A percentile compares a stretch with the other conserved stretches of the same genome.
phyloP scores from a whole-genome alignment of 2,113 vertebrate genomes.

The Thomomys bottae region DNA sequence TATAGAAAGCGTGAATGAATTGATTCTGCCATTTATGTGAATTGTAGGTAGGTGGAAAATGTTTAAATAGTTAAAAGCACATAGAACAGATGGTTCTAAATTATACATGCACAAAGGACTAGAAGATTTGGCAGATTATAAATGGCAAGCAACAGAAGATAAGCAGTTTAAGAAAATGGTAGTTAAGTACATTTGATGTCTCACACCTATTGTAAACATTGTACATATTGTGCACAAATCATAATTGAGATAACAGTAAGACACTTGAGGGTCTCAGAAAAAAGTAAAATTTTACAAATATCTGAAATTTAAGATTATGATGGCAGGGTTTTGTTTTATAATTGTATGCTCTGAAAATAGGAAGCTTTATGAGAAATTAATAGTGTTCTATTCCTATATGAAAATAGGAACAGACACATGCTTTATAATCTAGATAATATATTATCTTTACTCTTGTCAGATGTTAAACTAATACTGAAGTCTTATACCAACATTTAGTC shows the following conservation, averaged over 20 bases:
- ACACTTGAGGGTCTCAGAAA: slow-evolving; percentile 59
- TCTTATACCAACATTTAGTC: background rate
- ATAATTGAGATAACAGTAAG: slow-evolving; percentile 63
- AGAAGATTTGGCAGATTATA: slow-evolving; percentile 83
- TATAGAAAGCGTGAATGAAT: slow-evolving; percentile 68
- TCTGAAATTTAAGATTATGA: background rate
- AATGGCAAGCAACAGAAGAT: slow-evolving; percentile 82
- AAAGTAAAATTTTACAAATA: slow-evolving; percentile 61
- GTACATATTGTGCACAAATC: slow-evolving; percentile 61
- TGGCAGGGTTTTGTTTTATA: background rate
- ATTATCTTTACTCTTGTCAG: slow-evolving; percentile 33
- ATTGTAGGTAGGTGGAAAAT: slow-evolving; percentile 82
- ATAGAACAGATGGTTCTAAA: slow-evolving; percentile 86
- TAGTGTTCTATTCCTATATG: slow-evolving; percentile 40
- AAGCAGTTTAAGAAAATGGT: slow-evolving; percentile 82
- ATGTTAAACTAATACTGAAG: slow-evolving; percentile 39
- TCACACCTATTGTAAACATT: slow-evolving; percentile 76
- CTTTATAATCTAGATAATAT: slow-evolving; percentile 61
- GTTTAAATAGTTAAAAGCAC: slow-evolving; percentile 84
- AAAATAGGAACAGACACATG: background rate
- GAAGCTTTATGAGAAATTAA: slow-evolving; percentile 61
- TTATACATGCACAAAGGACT: slow-evolving; percentile 85
- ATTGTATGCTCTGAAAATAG: slow-evolving; percentile 29
- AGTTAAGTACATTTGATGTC: slow-evolving; percentile 78
- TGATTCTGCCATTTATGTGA: slow-evolving; percentile 78